These are phyloP conservation scores for Brachionus rotundiformis DNA, from an alignment of 1,140 invertebrate genomes.

Conservation along the genomic window DNA sequence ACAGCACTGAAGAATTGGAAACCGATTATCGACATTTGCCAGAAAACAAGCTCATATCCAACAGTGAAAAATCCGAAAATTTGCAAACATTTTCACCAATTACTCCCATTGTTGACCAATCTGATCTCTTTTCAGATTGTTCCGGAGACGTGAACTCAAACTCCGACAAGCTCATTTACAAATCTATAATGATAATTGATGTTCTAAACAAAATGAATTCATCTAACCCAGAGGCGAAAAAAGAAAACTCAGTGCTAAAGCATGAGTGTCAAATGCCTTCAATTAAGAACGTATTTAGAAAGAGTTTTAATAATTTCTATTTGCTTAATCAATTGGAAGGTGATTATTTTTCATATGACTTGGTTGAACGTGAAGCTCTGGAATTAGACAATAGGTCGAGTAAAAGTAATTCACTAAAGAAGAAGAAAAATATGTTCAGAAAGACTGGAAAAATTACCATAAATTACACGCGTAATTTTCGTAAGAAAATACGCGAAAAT, in stretches of 20 bases:
- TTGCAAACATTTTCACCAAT: slow-evolving; percentile 15
- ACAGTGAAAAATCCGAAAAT: slow-evolving; percentile 16
- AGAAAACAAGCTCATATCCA: not conserved
- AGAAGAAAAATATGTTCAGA: not conserved
- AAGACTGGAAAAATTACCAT: slow-evolving; percentile 32
- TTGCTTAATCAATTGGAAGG: slow-evolving; percentile 27
- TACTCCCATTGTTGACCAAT: slow-evolving; percentile 27
- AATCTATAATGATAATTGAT: slow-evolving; percentile 40
- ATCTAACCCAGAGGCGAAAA: not conserved
- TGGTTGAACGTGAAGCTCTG: not conserved
- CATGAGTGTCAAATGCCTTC: not conserved
- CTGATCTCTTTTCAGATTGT: slow-evolving; percentile 28
- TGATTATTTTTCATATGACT: slow-evolving; percentile 41
- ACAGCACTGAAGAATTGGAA: slow-evolving; percentile 9
- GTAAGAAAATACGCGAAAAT: slow-evolving; percentile 35
- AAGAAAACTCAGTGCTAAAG: not conserved
- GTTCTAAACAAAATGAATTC: slow-evolving; percentile 25
- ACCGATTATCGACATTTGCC: not conserved
- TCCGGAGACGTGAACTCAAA: not conserved
- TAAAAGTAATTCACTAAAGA: not conserved
- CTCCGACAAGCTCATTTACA: slow-evolving; percentile 30
- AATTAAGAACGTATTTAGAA: slow-evolving; percentile 19
- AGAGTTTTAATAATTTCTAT: slow-evolving; percentile 44
- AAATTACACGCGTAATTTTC: slow-evolving; percentile 16
- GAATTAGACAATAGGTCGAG: not conserved